Evolutionary conservation across 1,140 invertebrate species (phyloP).

Genomic region (Periplaneta americana): DNA sequence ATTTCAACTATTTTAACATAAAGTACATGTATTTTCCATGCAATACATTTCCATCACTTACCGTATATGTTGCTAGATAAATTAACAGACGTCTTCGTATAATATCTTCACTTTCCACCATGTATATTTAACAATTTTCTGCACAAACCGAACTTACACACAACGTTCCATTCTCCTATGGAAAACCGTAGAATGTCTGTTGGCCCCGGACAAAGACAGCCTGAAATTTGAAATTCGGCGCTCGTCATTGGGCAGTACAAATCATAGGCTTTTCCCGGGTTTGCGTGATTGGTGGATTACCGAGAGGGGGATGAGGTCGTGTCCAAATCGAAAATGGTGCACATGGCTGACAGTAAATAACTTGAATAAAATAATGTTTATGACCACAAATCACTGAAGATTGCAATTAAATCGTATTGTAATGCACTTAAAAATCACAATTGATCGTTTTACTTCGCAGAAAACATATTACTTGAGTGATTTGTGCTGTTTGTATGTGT

Average conservation of each 20-base stretch:
- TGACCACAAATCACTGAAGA: background rate
- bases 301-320: background rate
- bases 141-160: conserved; percentile 2
- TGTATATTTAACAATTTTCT: conserved; percentile 3
- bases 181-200: conserved; percentile 14
- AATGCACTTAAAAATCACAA: background rate
- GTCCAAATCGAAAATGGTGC: conserved; percentile 12
- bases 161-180: conserved; percentile 3
- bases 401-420: background rate
- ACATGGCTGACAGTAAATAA: conserved; percentile 2
- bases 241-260: conserved; percentile 10
- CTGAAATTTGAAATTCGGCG: conserved; percentile 14
- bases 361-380: background rate
- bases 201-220: conserved; percentile 8
- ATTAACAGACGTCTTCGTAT: background rate
- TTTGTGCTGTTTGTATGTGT: background rate
- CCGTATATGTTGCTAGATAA: background rate
- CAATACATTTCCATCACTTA: background rate
- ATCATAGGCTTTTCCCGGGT: conserved; percentile 6
- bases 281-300: background rate
- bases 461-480: background rate
- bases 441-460: background rate
- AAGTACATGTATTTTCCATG: background rate
- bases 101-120: background rate
- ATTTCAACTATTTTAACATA: background rate